phyloP scores from a whole-genome alignment of 2,888 invertebrate species.

The Pammene aurita region DNA sequence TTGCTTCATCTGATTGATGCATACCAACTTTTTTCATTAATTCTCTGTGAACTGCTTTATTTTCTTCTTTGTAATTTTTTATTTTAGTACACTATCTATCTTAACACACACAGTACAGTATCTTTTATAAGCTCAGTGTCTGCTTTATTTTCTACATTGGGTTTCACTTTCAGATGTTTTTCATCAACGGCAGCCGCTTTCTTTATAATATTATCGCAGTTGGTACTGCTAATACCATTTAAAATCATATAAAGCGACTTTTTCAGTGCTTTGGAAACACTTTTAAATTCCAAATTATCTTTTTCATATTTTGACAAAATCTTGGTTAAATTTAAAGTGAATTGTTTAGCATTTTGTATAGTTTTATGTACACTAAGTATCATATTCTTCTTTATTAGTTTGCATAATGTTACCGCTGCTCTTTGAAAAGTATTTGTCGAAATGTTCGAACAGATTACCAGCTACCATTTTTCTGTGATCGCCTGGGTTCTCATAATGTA shows the following conservation, averaged over 20 bases:
- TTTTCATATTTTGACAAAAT: slow-evolving; percentile 13
- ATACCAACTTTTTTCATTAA: background rate
- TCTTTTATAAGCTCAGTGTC: background rate
- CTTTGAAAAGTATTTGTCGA: slow-evolving; percentile 5
- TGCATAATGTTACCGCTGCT: background rate
- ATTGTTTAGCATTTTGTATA: slow-evolving; percentile 3
- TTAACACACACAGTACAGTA: too few species aligned
- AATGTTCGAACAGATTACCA: background rate
- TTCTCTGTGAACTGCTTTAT: background rate
- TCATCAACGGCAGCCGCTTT: background rate
- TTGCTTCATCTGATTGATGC: too few species aligned
- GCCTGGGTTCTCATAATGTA: background rate
- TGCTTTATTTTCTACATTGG: background rate
- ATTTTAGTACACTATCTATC: too few species aligned
- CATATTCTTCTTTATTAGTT: background rate
- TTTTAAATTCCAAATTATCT: slow-evolving; percentile 12
- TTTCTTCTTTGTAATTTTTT: background rate
- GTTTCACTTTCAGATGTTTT: background rate
- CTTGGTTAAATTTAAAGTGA: slow-evolving; percentile 1
- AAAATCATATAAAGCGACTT: background rate
- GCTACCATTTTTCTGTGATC: background rate
- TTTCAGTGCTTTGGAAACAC: background rate
- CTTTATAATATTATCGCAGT: background rate
- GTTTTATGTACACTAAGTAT: background rate
- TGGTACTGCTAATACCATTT: background rate